Base-by-base conservation (phyloP, 1,140 invertebrate species). In the Bombus vancouverensis region DNA sequence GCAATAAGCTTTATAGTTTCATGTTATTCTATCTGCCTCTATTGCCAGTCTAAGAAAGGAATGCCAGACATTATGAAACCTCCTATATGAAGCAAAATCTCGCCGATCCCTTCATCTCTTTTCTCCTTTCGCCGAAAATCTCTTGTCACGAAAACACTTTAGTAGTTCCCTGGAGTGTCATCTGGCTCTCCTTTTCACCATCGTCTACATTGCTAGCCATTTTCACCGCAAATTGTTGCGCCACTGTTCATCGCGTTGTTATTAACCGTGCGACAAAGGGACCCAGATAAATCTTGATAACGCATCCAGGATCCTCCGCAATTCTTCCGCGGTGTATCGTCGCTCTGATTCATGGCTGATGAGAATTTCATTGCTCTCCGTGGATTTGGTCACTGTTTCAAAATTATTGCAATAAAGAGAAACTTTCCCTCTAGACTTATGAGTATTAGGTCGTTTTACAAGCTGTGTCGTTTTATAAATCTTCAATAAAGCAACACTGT, bases 71-170 rank as follows among this genome's bases (percentile, higher is more conserved):
- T 70, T 71, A 57, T 78, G 82, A 59, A 84, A 25, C 66, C 39
- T 59, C 85, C 87, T 82, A 62, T 85, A 85, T 32, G 62, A 70
- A 68, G 12, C 39, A 12, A 32, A 44, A 53, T n/a, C 34, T 42
- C 13, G 53, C 34, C 22, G 47, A 73, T 80, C 32, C 32, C 47
- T 76, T 39, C 47, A 6, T 53, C 84, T 73, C 28, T 74, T 78
- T 71, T 84, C 65, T 39, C 37, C 18, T 13, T 6, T 10, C 66
- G 34, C 71, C 72, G 88, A 90, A 90, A 90, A 90, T 90, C 89
- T 90, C 82, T 79, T 78, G 86, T 88, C 83, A 86, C 82, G 89
- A 88, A 90, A 90, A 90, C 89, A 90, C 89, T 90, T 90, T 90
- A 87, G 89, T 84, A 65, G 86, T 80, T 85, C 89, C 87, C 89